Evolutionary conservation across 2,113 vertebrate species (phyloP).

Genomic region (Phodopus roborovskii): DNA sequence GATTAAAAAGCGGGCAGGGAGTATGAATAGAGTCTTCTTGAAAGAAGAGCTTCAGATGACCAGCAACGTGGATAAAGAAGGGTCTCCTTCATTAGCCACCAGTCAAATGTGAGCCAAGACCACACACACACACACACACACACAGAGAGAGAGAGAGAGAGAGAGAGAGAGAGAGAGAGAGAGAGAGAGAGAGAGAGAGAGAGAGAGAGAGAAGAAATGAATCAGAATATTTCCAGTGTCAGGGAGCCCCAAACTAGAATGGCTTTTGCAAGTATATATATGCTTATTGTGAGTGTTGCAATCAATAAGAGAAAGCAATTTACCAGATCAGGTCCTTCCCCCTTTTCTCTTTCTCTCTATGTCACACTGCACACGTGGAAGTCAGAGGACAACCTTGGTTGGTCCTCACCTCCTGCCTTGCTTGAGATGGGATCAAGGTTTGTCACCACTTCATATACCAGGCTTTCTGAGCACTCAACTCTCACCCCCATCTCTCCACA

Average conservation of each 20-base stretch:
- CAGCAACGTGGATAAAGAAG: not conserved
- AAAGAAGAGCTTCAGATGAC: not conserved
- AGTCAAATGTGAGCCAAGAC: not conserved
- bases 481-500: not conserved
- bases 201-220: too few species aligned
- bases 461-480: not conserved
- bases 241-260: not conserved
- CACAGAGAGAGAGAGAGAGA: too few species aligned
- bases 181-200: too few species aligned
- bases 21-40: not conserved
- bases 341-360: too few species aligned
- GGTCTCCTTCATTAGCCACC: not conserved
- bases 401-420: not conserved
- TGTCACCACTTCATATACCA: not conserved
- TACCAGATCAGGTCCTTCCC: not conserved
- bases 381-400: not conserved
- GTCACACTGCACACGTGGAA: not conserved
- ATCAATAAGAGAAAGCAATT: not conserved
- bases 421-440: not conserved
- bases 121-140: too few species aligned
- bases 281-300: not conserved
- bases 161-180: too few species aligned
- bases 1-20: not conserved
- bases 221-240: not conserved
- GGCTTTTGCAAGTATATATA: not conserved